Conservation (phyloP, 2,797 vertebrate genomes). For the Labroides dimidiatus region DNA sequence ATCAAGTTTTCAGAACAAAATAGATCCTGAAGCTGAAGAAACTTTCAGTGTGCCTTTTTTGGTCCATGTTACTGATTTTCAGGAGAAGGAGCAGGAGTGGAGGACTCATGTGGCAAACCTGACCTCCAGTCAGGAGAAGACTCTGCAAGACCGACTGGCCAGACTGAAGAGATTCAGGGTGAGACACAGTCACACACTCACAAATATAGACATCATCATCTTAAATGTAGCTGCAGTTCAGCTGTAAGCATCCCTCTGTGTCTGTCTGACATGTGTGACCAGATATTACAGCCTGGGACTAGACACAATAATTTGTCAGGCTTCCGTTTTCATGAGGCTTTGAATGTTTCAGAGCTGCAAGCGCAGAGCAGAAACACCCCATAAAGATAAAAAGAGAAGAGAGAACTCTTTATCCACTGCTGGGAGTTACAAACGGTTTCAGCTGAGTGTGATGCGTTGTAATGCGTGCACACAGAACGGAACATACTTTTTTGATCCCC, state of each 20-base stretch:
- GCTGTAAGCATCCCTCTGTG: background rate
- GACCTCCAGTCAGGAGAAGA: slow-evolving; percentile 69
- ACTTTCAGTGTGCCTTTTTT: background rate
- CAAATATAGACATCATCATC: slow-evolving; percentile 10
- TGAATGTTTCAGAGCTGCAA: slow-evolving; percentile 52
- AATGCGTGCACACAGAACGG: too few relatives aligned
- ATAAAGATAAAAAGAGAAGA: too few relatives aligned
- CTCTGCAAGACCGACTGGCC: slow-evolving; percentile 66
- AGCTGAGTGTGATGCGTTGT: too few relatives aligned
- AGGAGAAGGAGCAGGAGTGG: slow-evolving; percentile 82
- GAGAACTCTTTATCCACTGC: too few relatives aligned
- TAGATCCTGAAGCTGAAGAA: too few relatives aligned
- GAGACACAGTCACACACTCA: slow-evolving; percentile 38
- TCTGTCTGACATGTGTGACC: slow-evolving; percentile 4
- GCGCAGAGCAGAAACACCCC: too few relatives aligned
- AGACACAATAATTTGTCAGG: slow-evolving; percentile 1
- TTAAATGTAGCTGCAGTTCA: background rate
- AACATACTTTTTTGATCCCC: too few relatives aligned
- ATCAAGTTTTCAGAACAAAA: too few relatives aligned
- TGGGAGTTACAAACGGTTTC: too few relatives aligned
- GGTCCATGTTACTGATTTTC: background rate
- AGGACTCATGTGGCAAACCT: slow-evolving; percentile 65
- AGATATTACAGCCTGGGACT: slow-evolving; percentile 3
- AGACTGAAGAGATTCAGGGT: slow-evolving; percentile 82
- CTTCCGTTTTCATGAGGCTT: background rate